These are phyloP conservation scores for Vidua macroura DNA, from an alignment of 2,113 vertebrate species.

Conservation along the genomic window DNA sequence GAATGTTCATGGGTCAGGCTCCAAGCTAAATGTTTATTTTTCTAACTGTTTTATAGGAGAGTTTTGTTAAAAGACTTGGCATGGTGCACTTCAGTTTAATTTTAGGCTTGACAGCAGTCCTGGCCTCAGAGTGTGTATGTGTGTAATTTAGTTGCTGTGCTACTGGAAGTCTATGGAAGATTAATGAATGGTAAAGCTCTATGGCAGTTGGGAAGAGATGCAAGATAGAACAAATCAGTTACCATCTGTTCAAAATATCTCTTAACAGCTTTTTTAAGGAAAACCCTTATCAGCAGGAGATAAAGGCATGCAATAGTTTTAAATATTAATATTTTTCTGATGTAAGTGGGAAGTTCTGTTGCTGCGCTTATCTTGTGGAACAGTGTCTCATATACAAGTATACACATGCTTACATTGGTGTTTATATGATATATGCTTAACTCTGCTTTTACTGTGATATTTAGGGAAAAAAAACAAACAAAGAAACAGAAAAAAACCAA, in stretches of 20 bases:
- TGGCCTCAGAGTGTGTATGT: constrained; percentile 75
- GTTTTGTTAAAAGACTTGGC: constrained; percentile 83
- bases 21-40: constrained; percentile 81
- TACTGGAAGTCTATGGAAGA: constrained; percentile 95
- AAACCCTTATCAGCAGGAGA: constrained; percentile 88
- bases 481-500: background rate
- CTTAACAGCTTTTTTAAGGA: constrained; percentile 91
- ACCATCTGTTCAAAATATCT: constrained; percentile 95
- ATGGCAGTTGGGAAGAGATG: constrained; percentile 92
- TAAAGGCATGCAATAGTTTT: constrained; percentile 78
- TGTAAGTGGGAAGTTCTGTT: constrained; percentile 39
- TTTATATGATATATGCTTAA: background rate
- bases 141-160: constrained; percentile 93
- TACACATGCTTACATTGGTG: background rate
- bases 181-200: constrained; percentile 95
- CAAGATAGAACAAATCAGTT: constrained; percentile 87
- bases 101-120: constrained; percentile 89
- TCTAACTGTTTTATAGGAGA: constrained; percentile 83
- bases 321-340: constrained; percentile 82
- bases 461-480: background rate
- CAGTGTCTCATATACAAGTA: background rate
- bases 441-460: background rate
- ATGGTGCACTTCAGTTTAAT: constrained; percentile 82
- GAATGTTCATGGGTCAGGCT: constrained; percentile 72
- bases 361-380: background rate